Evolutionary conservation across 2,888 invertebrate genomes (phyloP), one percentile per base, ranked within the genome.

Genomic region (Eupithecia tripunctaria): DNA sequence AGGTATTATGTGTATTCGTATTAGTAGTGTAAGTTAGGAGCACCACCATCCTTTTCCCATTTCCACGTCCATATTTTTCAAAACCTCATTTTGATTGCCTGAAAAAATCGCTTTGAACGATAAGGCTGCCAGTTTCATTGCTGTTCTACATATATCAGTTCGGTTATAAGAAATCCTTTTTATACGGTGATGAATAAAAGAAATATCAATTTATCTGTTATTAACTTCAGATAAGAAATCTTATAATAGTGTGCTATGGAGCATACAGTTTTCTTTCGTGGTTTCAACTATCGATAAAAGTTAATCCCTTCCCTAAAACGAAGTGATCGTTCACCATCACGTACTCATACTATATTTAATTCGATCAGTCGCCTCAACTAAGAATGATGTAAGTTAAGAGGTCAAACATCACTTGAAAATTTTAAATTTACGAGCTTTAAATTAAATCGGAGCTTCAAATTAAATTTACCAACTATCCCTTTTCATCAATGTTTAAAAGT

Each of bases 381-480:
- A 86, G 82, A 83, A 81, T 83, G 84, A 85, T 81, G 81, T 80
- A 82, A 83, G 79, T 72, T 59, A 74, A 71, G 79, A 86, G 90
- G 91, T 91, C 89, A 89, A 79, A 82, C 88, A 88, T 86, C 87
- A 86, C 84, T 73, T 84, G 88, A 86, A 89, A 87, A 91, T 86
- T 89, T 86, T 88, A 84, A 91, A 93, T 91, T 90, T 92, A 92
- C 84, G 89, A 81, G 83, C 84, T 88, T 91, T 92, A 88, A 91
- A 91, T 88, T 86, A 77, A 77, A 83, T 80, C 82, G 29, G 41
- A 84, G 79, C 88, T 90, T 86, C 86, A 89, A 89, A 88, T 91
- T 86, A 81, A 87, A 88, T 88, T 85, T 81, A 80, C 81, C 80
- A 78, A 72, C 65, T 79, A 75, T 76, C 41, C 68, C 65, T 73